Evolutionary conservation across 2,888 invertebrate genomes (phyloP), one percentile per base, ranked within the genome.

Genomic region (Epicampocera succincta): DNA sequence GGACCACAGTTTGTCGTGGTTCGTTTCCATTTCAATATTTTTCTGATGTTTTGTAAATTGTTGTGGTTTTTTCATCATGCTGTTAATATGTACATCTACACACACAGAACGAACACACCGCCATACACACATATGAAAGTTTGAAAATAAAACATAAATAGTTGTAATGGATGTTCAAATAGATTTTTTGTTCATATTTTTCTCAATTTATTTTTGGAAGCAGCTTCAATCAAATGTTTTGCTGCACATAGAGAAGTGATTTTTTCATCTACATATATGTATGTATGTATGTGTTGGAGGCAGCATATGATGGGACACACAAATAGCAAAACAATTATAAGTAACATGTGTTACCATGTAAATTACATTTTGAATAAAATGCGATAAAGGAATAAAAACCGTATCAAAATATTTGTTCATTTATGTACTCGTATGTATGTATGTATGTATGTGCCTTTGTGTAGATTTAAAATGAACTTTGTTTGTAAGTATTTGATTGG

Each of bases 401-500:
- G 3, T 73, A 63, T 40, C 33, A 46, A 69, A 44, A 63, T 54
- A 71, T 71, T 17, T 69, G 9, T 50, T 42, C 52, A 8, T 46
- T 19, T 52, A 13, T 21, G n/a, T n/a, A n/a, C n/a, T n/a, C n/a
- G n/a, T n/a, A n/a, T n/a, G n/a, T n/a, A n/a, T n/a, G n/a, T n/a
- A n/a, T n/a, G n/a, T n/a, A n/a, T n/a, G 0, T 17, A 15, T 17
- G 42, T n/a, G 63, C 63, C 44, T 73, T 21, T 76, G 52, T 21
- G 63, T 50, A 29, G 19, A 25, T 66, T 58, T 2, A 65, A 58
- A 72, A 25, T 58, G 54, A 65, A 65, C 42, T 40, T 60, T 63
- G 44, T 72, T 44, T 66, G 44, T 66, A 48, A 58, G 65, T n/a
- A 63, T 75, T 81, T 83, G 76, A 84, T 84, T 84, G 89, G 89